These are phyloP conservation scores for Myxocyprinus asiaticus DNA, from an alignment of 2,113 vertebrate genomes.

Conservation along the genomic window DNA sequence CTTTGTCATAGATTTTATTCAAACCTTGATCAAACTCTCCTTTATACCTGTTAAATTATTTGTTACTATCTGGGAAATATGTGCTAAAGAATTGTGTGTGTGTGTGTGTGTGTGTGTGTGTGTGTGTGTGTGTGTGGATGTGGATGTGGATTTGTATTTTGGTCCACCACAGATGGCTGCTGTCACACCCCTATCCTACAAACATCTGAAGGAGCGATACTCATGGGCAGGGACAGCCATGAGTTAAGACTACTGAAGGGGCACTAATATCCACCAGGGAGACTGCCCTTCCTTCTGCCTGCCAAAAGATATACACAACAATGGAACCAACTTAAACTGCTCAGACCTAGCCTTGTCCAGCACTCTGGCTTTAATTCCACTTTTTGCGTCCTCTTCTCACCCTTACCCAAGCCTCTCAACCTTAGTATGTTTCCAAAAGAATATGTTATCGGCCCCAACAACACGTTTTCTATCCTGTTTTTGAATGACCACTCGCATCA, in stretches of 20 bases:
- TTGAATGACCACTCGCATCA: neutral
- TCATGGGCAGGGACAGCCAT: conserved; percentile 45
- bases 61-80: neutral
- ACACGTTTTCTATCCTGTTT: conserved; percentile 34
- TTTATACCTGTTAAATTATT: neutral
- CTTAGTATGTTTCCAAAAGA: conserved; percentile 60
- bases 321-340: conserved; percentile 38
- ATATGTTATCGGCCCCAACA: conserved; percentile 43
- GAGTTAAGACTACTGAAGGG: conserved; percentile 41
- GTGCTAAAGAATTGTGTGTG: conserved; percentile 24
- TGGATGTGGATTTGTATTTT: no score
- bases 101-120: no score
- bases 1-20: neutral
- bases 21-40: neutral
- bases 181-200: conserved; percentile 74
- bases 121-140: no score
- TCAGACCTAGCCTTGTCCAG: conserved; percentile 28
- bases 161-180: conserved; percentile 61
- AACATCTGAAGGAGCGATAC: conserved; percentile 66
- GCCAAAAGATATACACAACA: conserved; percentile 17
- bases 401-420: neutral
- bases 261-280: neutral
- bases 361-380: conserved; percentile 34
- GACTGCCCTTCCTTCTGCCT: conserved; percentile 20
- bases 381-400: neutral